These are phyloP conservation scores for Chiloscyllium plagiosum DNA, from an alignment of 2,113 vertebrate genomes.

Conservation along the genomic window DNA sequence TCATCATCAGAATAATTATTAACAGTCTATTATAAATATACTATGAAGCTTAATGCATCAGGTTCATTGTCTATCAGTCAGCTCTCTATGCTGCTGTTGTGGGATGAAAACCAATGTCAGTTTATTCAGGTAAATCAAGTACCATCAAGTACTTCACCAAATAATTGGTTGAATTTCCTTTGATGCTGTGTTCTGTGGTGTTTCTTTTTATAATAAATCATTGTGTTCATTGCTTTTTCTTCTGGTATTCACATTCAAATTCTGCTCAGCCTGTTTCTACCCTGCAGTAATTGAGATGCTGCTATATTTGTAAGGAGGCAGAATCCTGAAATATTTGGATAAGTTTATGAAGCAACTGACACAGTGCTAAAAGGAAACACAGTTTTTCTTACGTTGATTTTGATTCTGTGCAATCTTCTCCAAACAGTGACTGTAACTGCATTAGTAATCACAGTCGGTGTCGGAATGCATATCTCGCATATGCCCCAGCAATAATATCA, in stretches of 20 bases:
- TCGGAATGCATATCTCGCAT: not conserved
- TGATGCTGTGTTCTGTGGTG: not conserved
- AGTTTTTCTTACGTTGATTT: not conserved
- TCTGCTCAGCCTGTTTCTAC: not conserved
- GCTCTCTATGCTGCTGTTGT: not conserved
- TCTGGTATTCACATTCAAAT: not conserved
- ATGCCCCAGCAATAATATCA: not conserved
- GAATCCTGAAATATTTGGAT: not conserved
- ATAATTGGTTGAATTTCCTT: not conserved
- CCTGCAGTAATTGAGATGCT: not conserved
- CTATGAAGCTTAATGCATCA: not conserved
- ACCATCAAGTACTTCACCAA: not conserved
- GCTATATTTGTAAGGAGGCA: not conserved
- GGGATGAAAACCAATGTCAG: not conserved
- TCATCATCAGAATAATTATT: not conserved
- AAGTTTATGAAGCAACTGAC: not conserved
- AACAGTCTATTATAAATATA: not conserved
- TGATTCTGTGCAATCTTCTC: not conserved
- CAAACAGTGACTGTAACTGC: not conserved
- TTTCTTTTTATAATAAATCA: not conserved
- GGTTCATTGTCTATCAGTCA: not conserved
- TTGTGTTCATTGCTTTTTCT: not conserved
- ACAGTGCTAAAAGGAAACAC: not conserved
- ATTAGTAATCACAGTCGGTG: not conserved
- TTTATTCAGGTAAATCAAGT: not conserved